Base-by-base conservation (phyloP, 1,140 invertebrate species). In the Bombus waltoni region DNA sequence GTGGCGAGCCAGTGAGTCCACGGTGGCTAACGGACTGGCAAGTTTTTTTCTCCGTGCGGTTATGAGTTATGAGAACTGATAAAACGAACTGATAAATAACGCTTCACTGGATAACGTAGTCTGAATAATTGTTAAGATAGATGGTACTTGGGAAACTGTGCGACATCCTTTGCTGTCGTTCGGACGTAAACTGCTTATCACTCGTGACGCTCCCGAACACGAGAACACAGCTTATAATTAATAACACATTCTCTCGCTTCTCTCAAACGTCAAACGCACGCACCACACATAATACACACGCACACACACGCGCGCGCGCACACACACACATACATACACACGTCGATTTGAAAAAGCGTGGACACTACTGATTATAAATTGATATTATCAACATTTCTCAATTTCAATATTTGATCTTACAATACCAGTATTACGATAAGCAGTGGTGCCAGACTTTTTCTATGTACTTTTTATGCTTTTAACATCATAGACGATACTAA, bases 191-290 rank as follows among this genome's bases (percentile, higher is more conserved):
- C 28, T 57, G 79, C 78, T 80, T 70, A 53, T 40, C 28, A 11
- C 42, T 22, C n/a, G 75, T 38, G 25, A 59, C 32, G n/a, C 22
- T 53, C 5, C 5, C 47, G 22, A 68, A 68, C 66, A 68, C 66
- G 32, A 68, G 47, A 11, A 77, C 57, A 40, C 38, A 28, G 57
- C 57, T 78, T 32, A 32, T 65, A 76, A 83, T 90, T 71, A 82
- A 76, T 86, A 88, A 86, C 65, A 72, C 77, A 68, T 79, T 91
- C 81, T 91, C 84, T 90, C 84, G 89, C 87, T 87, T 90, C 89
- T 91, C 80, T 75, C 89, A 85, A 44, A 80, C 40, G 38, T 62
- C 74, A 72, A 8, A 66, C 28, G 53, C 53, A 79, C 81, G 47
- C 53, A 65, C 59, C 18, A 87, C 42, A 40, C 47, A 2, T 22